Evolutionary conservation across 2,797 vertebrate species (phyloP).

Genomic region (Yasuhikotakia modesta): DNA sequence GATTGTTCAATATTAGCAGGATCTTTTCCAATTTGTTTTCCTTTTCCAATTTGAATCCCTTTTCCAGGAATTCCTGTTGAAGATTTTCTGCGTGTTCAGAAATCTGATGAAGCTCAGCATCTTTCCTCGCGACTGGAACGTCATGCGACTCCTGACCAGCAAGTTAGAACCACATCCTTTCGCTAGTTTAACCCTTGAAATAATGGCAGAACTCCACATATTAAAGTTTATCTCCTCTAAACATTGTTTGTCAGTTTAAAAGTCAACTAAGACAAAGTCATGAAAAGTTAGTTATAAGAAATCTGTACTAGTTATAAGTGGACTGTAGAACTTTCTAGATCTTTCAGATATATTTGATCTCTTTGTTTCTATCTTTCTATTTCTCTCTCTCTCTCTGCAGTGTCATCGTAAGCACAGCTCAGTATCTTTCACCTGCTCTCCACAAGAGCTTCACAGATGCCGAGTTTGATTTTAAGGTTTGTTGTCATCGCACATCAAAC

Average conservation of each 20-base stretch:
- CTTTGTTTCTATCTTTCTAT: neutral
- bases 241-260: too few relatives aligned
- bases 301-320: too few relatives aligned
- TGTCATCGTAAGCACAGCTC: conserved; percentile 95
- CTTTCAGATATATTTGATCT: neutral
- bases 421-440: conserved; percentile 93
- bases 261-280: too few relatives aligned
- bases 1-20: too few relatives aligned
- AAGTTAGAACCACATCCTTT: conserved; percentile 78
- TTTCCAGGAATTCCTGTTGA: conserved; percentile 91
- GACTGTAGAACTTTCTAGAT: too few relatives aligned
- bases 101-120: conserved; percentile 98
- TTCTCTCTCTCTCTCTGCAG: conserved; percentile 71
- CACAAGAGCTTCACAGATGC: conserved; percentile 98
- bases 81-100: conserved; percentile 99
- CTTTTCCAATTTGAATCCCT: too few relatives aligned
- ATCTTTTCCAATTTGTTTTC: too few relatives aligned
- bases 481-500: conserved; percentile 43
- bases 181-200: too few relatives aligned
- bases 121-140: conserved; percentile 98
- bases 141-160: conserved; percentile 97
- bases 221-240: neutral
- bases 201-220: too few relatives aligned
- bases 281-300: too few relatives aligned
- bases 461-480: conserved; percentile 98